Base-by-base conservation (phyloP, 2,888 invertebrate genomes). In the Lysandra bellargus region DNA sequence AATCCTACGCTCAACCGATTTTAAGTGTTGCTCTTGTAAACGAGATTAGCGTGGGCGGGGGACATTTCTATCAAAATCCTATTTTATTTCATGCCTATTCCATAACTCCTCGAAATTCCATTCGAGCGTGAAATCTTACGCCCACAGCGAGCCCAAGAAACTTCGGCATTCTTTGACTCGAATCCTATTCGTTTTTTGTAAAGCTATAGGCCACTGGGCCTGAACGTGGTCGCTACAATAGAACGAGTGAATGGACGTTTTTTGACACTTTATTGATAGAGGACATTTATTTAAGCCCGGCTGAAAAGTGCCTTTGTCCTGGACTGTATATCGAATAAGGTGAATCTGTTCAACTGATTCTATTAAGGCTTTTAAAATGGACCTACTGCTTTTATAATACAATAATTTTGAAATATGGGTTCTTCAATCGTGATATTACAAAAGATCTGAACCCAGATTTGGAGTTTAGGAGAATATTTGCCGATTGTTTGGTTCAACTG, bases 171-270 rank as follows among this genome's bases (percentile, higher is more conserved):
- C 79, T 75, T 79, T 61, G 75, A 74, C 44, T 61, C 75, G 44
- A 79, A 79, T 75, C 60, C 79, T 49, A 60, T 79, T 78, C 79
- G 79, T 61, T 75, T 74, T 79, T 79, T 79, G 61, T 74, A 61
- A 37, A 23, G 44, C 37, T 30, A 33, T 33, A 57, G 40, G 57
- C 57, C 23, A 57, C 73, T 73, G 53, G 57, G 44, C 49, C 49
- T n/a, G 61, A 60, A 79, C 79, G 79, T 79, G 79, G 44, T 14
- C 17, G 40, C 69, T 30, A 79, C 75, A 79, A 79, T 74, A 30
- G 75, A 61, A 60, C 44, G 44, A 44, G 17, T 40, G 44, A 60
- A 75, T 75, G n/a, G 30, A 72, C 33, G 14, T 77, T 77, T 69
- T 69, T 17, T 33, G 69, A 53, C 53, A 53, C 30, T 53, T 30